These are phyloP conservation scores for Mechanitis mazaeus DNA, from an alignment of 2,888 invertebrate genomes.

Conservation along the genomic window DNA sequence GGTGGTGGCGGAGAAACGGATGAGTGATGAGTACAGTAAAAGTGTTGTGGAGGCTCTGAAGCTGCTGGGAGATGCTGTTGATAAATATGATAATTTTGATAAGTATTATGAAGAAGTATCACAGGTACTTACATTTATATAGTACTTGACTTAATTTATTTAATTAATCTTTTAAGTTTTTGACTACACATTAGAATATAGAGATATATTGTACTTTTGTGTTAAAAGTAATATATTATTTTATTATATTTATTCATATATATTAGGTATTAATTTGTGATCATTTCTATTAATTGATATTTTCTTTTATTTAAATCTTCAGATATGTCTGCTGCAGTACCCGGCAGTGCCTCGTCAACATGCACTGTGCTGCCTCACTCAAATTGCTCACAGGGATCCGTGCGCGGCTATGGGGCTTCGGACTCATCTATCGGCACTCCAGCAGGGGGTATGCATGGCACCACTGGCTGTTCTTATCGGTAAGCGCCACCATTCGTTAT, in stretches of 20 bases:
- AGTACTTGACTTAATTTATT: not conserved
- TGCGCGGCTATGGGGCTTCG: slow-evolving; percentile 22
- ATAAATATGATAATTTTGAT: slow-evolving; percentile 33
- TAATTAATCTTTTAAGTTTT: no score
- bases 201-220: no score
- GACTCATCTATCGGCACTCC: slow-evolving; percentile 34
- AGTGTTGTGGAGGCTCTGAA: slow-evolving; percentile 42
- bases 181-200: no score
- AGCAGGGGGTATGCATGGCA: slow-evolving; percentile 38
- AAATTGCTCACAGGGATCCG: slow-evolving; percentile 30
- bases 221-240: no score
- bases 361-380: slow-evolving; percentile 41
- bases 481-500: slow-evolving; percentile 15
- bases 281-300: not conserved
- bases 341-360: slow-evolving; percentile 37
- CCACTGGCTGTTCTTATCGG: slow-evolving; percentile 45
- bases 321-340: slow-evolving; percentile 42
- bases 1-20: slow-evolving; percentile 32
- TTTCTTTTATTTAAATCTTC: slow-evolving; percentile 11
- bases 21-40: slow-evolving; percentile 40
- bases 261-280: no score
- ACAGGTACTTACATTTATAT: slow-evolving; percentile 32
- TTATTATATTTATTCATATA: no score
- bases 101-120: slow-evolving; percentile 42
- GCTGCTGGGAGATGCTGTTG: slow-evolving; percentile 36